Evolutionary conservation across 2,888 invertebrate genomes (phyloP), one percentile per base, ranked within the genome.

Genomic region (Apoderus coryli): DNA sequence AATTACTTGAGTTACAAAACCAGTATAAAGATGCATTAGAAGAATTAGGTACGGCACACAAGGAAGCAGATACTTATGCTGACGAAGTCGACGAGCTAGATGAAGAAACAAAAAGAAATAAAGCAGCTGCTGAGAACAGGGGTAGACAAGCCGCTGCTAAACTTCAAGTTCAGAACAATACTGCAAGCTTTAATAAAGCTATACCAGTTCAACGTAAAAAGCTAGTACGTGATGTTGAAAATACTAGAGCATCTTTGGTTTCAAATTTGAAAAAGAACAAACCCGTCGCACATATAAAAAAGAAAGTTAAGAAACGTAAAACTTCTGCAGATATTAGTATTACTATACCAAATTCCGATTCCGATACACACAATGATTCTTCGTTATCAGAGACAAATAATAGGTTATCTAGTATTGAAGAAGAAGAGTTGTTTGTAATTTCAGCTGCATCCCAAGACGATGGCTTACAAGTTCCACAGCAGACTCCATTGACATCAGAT

Each of bases 31-130:
- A 64, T 31, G 62, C 63, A 34, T 45, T 65, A 36, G 56, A 59
- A 37, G 60, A 65, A 40, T 57, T 68, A 23, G 67, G 67, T 3
- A 44, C 54, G 12, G 67, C 62, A 0, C 67, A 68, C 42, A 48
- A 47, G 10, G 50, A 57, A 26, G 66, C 67, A 15, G 49, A 49
- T 10, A 31, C 47, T 6, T 54, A 60, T 32, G 54, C 59, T 14
- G 50, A 61, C 39, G 52, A 55, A 25, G 50, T 52, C 23, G 47
- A 44, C 26, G 22, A 35, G 25, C 19, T 42, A 9, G 32, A 36
- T 14, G 37, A 42, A 29, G 38, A 44, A 33, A 32, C 31, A 23
- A 25, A 27, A 31, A 10, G 31, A 22, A 42, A 41, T 34, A 23
- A 41, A 33, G 33, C 42, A 41, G 5, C 43, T 27, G 59, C 64